Base-by-base conservation (phyloP, 2,113 vertebrate species). In the Thalassoma bifasciatum region DNA sequence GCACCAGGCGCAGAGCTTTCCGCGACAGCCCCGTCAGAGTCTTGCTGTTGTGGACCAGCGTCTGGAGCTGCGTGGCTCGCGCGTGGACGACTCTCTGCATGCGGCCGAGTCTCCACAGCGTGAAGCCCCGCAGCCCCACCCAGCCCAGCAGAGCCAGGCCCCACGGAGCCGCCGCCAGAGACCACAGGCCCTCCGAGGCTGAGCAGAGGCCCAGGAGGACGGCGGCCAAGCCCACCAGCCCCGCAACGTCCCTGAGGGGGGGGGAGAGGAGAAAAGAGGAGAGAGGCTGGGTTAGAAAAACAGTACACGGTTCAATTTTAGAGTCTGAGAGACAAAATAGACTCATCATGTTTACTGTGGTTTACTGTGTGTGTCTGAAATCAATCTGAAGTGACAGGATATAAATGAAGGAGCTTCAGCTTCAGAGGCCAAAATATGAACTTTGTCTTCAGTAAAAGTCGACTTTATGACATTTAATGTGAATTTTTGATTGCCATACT, bases 1-100 rank as follows among this genome's bases (percentile, higher is more conserved):
- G 98, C 86, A 99, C 96, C 82, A 99, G 95, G 1, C 97, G 96
- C 24, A 99, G 92, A 8, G 97, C 93, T 92, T 98, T 99, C 73
- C 97, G 96, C 10, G 97, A 95, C 3, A 99, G 95, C 37, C 96
- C 96, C 3, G 97, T 98, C 78, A 99, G 95, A 8, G 95, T 93
- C 64, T 96, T 93, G 91, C 96, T 95, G 68, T 96, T 94, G 1
- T 94, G 91, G 83, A 97, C 92, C 22, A 95, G 94, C 63, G 93
- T 90, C 88, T 97, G 96, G 75, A 99, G 91, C 89, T 92, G 94
- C 12, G 85, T 16, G 44, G 70, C 93, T 68, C 93, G 90, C 64
- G 87, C 89, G 88, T 93, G 94, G 72, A 97, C 93, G 13, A 86
- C 92, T 82, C 94, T 89, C 92, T 96, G 96, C 77, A 96, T 86